Percentiles rank a stretch among this genome's conserved stretches.
phyloP scores from a whole-genome alignment of 2,113 vertebrate species.

The Coregonus clupeaformis region DNA sequence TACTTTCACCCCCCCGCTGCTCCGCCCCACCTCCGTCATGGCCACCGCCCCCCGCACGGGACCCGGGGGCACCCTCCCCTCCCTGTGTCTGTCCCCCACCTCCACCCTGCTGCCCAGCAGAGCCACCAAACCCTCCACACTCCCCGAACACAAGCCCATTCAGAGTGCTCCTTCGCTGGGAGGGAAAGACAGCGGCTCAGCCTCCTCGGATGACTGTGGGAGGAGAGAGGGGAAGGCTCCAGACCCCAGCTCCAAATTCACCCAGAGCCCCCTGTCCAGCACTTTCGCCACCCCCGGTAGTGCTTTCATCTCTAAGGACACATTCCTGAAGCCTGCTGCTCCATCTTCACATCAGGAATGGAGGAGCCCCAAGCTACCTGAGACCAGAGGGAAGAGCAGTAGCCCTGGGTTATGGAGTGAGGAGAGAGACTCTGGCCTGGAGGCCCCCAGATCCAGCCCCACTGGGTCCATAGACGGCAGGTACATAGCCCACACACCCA shows the following conservation, averaged over 20 bases:
- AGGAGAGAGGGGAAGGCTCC: conserved; percentile 29
- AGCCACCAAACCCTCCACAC: conserved; percentile 21
- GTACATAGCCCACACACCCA: conserved; percentile 43
- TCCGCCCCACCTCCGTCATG: conserved; percentile 65
- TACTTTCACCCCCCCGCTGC: conserved; percentile 72
- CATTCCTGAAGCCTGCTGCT: conserved; percentile 58
- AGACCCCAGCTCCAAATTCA: conserved; percentile 38
- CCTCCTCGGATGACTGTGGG: conserved; percentile 14
- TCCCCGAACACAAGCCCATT: conserved; percentile 15
- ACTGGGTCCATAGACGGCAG: conserved; percentile 18
- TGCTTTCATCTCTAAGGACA: conserved; percentile 72
- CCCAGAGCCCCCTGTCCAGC: conserved; percentile 47
- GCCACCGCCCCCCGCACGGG: conserved; percentile 45
- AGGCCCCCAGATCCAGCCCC: conserved; percentile 17
- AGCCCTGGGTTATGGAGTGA: neutral
- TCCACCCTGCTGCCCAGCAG: conserved; percentile 37
- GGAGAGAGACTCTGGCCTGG: conserved; percentile 8
- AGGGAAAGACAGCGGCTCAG: conserved; percentile 25
- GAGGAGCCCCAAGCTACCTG: conserved; percentile 16
- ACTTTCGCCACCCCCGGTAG: conserved; percentile 74
- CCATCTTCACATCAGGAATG: conserved; percentile 27
- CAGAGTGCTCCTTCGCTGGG: conserved; percentile 12
- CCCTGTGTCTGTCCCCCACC: conserved; percentile 57
- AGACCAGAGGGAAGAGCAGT: conserved; percentile 6
- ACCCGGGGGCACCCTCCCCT: conserved; percentile 55